These are phyloP conservation scores for Brienomyrus brachyistius DNA, from an alignment of 2,113 vertebrate species.

Conservation along the genomic window DNA sequence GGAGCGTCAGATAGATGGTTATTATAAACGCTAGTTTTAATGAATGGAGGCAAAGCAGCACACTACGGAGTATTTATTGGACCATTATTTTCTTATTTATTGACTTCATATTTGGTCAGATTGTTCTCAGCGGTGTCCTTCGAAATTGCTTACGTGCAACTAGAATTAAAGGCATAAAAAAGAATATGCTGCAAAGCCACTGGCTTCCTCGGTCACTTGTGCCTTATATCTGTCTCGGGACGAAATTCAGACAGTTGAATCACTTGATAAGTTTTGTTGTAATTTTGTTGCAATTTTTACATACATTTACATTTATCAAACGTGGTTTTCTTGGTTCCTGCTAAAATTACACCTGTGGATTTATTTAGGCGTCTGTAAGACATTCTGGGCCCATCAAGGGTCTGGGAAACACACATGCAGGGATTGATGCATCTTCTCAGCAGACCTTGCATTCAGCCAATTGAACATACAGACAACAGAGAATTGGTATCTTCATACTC, in stretches of 20 bases:
- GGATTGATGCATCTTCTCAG: neutral
- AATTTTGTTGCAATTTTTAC: neutral
- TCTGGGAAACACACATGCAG: neutral
- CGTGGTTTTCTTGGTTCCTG: neutral
- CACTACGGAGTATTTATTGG: neutral
- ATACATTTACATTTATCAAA: neutral
- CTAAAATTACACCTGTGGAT: neutral
- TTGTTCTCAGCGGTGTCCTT: neutral
- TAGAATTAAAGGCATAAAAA: neutral
- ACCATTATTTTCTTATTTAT: neutral
- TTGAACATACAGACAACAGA: neutral
- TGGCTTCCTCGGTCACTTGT: neutral
- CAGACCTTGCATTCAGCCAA: neutral
- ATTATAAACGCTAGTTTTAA: neutral
- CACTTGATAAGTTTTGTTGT: neutral
- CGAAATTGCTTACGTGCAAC: neutral
- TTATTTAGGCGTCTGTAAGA: neutral
- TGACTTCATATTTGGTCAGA: neutral
- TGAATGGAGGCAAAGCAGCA: neutral
- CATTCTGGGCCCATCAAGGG: neutral
- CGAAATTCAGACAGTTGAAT: neutral
- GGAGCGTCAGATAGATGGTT: neutral
- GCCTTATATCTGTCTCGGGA: neutral
- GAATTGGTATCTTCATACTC: too few relatives aligned
- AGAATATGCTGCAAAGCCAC: neutral